These are phyloP conservation scores for Halichondria panicea DNA, from an alignment of 37 sponge, comb jelly and placozoan genomes.

Conservation along the genomic window DNA sequence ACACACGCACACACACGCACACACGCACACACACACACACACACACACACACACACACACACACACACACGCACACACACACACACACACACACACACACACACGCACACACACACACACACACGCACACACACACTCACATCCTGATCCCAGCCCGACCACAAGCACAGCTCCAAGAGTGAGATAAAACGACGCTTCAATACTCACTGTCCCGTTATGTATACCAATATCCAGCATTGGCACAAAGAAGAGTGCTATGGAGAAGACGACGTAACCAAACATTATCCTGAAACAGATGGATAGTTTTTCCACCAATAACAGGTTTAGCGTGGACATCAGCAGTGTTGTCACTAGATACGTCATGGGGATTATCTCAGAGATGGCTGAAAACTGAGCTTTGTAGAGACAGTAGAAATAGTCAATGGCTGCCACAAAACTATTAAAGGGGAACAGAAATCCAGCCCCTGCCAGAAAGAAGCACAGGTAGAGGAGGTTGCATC, in stretches of 20 bases:
- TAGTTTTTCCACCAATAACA: constrained; percentile 40
- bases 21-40: too few relatives aligned
- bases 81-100: constrained; percentile 11
- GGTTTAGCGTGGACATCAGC: constrained; percentile 45
- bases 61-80: constrained; percentile 18
- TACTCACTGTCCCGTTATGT: constrained; percentile 44
- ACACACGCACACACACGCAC: too few relatives aligned
- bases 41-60: too few relatives aligned
- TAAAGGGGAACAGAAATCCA: constrained; percentile 86
- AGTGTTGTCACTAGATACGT: constrained; percentile 60
- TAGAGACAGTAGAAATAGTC: constrained; percentile 89
- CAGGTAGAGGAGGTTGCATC: constrained; percentile 59
- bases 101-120: background rate
- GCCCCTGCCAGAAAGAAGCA: constrained; percentile 67
- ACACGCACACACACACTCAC: constrained; percentile 35
- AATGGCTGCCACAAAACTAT: constrained; percentile 72
- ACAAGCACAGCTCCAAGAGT: constrained; percentile 50
- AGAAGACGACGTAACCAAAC: constrained; percentile 74
- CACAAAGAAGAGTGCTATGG: constrained; percentile 58
- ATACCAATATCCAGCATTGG: constrained; percentile 68
- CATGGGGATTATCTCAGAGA: constrained; percentile 53
- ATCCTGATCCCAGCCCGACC: constrained; percentile 62
- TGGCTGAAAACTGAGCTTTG: constrained; percentile 43
- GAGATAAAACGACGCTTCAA: constrained; percentile 35
- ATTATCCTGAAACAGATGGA: constrained; percentile 59